Conservation (phyloP, 2,888 invertebrate species). For the Philereme vetulata region DNA sequence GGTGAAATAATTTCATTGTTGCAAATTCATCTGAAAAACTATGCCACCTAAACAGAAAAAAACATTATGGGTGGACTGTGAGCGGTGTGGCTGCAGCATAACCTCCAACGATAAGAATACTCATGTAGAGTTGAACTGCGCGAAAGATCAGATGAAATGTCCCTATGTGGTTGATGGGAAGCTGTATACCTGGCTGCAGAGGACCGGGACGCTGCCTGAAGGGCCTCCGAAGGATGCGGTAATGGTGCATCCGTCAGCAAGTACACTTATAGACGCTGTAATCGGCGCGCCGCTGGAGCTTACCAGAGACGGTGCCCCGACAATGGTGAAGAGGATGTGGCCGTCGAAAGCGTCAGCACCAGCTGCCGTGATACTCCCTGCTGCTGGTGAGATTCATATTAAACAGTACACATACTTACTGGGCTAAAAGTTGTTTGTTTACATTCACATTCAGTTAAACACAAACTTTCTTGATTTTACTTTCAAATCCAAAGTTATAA, state of each 20-base stretch:
- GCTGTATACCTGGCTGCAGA: slow-evolving; percentile 68
- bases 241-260: slow-evolving; percentile 71
- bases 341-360: slow-evolving; percentile 74
- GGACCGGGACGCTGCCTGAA: slow-evolving; percentile 61
- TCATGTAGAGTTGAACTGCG: slow-evolving; percentile 83
- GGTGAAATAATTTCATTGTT: too few species aligned
- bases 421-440: neutral
- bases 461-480: too few species aligned
- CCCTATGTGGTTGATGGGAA: slow-evolving; percentile 65
- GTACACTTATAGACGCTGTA: slow-evolving; percentile 65
- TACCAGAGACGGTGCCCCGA: slow-evolving; percentile 64
- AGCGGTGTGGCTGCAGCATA: slow-evolving; percentile 82
- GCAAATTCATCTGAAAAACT: slow-evolving; percentile 5
- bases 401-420: neutral
- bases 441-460: too few species aligned
- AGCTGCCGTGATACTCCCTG: slow-evolving; percentile 72
- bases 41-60: slow-evolving; percentile 81
- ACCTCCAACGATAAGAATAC: slow-evolving; percentile 82
- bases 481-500: too few species aligned
- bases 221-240: slow-evolving; percentile 70
- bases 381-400: slow-evolving; percentile 57
- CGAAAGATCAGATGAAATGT: slow-evolving; percentile 71
- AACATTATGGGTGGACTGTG: slow-evolving; percentile 86
- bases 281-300: slow-evolving; percentile 70
- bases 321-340: slow-evolving; percentile 74